Evolutionary conservation across 2,888 invertebrate species (phyloP), one percentile per base, ranked within the genome.

Genomic region (Acronicta psi): DNA sequence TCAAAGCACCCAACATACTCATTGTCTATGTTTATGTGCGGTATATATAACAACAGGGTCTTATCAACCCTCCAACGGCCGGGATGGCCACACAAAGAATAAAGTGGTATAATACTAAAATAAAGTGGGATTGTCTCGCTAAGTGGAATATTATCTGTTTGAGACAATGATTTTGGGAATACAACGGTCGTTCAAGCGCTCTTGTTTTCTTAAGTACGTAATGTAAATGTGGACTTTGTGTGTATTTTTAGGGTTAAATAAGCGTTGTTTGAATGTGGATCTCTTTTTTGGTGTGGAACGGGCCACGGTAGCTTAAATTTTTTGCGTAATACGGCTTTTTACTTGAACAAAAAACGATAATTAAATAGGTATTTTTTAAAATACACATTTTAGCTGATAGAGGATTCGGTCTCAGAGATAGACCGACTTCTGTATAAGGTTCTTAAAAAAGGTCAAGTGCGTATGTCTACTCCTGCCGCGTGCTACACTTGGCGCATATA

Each of bases 121-220:
- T 84, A 81, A 84, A 81, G 71, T 75, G 68, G 65, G 79, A 81
- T 81, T 69, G 80, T 77, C 80, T 70, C 59, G 58, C 71, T 83
- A 80, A 84, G 81, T 81, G 81, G 75, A 78, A 80, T 81, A 85
- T 83, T 84, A 84, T 83, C 82, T 80, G 80, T 77, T 75, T 69
- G 80, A 84, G 83, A 82, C 84, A 83, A 82, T 80, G 76, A 78
- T 81, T 79, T 64, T 18, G 45, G 43, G 67, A 65, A 75, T 56
- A 59, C 59, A 63, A 73, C 43, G 69, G 55, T 56, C 61, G 62
- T 69, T 69, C 54, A 58, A 67, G 66, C 56, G 56, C 63, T 65
- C 62, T 65, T 65, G 72, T 67, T 64, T 67, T 74, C 68, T 69
- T 73, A 78, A 70, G 78, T 64, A 47, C 51, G 55, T 47, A 60